A percentile compares a stretch with the other conserved stretches of the same genome.
Conservation (phyloP, 2,113 vertebrate species). For the Leucoraja erinaceus region DNA sequence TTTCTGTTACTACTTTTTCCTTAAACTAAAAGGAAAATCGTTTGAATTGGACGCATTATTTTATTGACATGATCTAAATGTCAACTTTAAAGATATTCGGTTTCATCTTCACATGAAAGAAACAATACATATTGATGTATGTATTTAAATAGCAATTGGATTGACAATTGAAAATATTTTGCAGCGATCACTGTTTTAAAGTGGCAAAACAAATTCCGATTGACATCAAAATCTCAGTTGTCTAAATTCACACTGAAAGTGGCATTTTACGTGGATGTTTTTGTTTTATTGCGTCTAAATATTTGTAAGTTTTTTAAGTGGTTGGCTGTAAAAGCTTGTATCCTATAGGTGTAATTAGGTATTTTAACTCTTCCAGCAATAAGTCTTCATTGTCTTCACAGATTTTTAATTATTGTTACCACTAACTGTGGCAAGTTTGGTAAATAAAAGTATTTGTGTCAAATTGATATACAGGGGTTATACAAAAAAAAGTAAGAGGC, state of each 20-base stretch:
- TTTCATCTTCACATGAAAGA: neutral
- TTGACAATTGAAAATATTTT: neutral
- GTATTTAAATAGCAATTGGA: neutral
- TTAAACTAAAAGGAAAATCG: neutral
- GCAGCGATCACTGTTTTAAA: neutral
- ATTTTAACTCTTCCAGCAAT: conserved; percentile 64
- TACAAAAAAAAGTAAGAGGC: neutral
- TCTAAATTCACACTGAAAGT: conserved; percentile 58
- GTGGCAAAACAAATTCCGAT: neutral
- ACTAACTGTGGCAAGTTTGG: conserved; percentile 21
- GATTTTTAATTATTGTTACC: conserved; percentile 16
- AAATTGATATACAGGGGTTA: conserved; percentile 24
- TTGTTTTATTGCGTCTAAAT: neutral
- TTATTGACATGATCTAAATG: no score
- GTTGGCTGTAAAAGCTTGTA: conserved; percentile 27
- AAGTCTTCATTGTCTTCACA: conserved; percentile 15
- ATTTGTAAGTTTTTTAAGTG: conserved; percentile 5
- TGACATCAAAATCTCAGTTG: conserved; percentile 38
- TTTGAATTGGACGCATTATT: neutral
- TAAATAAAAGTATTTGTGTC: conserved; percentile 29
- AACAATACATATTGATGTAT: conserved; percentile 3
- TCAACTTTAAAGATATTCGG: neutral
- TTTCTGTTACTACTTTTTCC: neutral
- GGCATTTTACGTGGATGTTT: conserved; percentile 55
- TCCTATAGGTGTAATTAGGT: conserved; percentile 39